Conservation (phyloP, 2,797 vertebrate species). For the Sebastolobus altivelis region DNA sequence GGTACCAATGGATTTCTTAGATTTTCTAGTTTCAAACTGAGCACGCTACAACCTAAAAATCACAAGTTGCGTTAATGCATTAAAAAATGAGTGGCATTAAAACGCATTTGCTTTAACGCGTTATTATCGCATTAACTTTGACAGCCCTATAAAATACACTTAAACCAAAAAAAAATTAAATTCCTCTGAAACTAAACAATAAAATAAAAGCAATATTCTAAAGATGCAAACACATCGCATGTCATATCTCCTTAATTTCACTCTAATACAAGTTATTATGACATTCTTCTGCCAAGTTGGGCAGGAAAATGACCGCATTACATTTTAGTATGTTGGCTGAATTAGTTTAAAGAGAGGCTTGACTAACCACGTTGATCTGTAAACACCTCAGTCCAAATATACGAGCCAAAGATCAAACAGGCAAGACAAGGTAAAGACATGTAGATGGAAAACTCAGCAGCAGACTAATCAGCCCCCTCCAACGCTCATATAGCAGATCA, state of each 20-base stretch:
- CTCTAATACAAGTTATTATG: constrained; percentile 4
- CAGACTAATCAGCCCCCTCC: constrained; percentile 84
- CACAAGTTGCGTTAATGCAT: no score
- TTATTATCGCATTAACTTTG: no score
- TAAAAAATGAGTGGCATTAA: no score
- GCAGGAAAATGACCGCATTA: background rate
- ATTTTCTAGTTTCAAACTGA: no score
- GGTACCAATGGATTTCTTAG: fast-evolving
- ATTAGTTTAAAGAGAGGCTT: constrained; percentile 39
- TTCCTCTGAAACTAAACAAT: background rate
- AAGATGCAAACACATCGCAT: constrained; percentile 2
- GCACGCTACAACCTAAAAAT: no score
- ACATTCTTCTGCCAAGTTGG: constrained; percentile 1
- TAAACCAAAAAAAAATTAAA: background rate
- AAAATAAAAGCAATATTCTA: background rate
- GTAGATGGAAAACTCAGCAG: constrained; percentile 75
- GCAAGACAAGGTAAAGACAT: constrained; percentile 74
- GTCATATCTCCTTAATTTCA: constrained; percentile 2
- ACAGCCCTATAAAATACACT: background rate
- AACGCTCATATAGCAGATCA: constrained; percentile 82
- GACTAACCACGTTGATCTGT: constrained; percentile 60
- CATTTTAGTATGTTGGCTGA: background rate
- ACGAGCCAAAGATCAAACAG: constrained; percentile 77
- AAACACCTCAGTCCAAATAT: constrained; percentile 71
- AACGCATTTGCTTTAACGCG: no score